These are phyloP conservation scores for Diachrysia chrysitis DNA, from an alignment of 2,888 invertebrate species.

Conservation along the genomic window DNA sequence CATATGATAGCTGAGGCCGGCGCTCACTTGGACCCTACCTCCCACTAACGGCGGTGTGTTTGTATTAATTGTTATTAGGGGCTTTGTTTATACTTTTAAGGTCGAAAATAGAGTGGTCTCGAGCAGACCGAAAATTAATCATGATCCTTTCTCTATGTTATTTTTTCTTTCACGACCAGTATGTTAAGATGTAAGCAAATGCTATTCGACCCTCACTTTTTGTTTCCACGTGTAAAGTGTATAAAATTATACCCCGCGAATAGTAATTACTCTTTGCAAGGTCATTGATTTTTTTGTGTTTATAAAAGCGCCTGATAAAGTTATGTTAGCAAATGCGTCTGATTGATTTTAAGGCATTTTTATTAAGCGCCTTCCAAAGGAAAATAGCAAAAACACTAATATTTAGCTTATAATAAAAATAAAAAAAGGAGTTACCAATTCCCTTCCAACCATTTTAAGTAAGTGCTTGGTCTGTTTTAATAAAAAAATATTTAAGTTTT, in stretches of 20 bases:
- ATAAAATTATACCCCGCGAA: background rate
- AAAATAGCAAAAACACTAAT: conserved; percentile 17
- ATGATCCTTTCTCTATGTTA: background rate
- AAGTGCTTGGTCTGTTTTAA: no score
- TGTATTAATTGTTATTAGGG: conserved; percentile 57
- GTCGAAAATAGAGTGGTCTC: conserved; percentile 21
- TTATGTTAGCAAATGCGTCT: conserved; percentile 20
- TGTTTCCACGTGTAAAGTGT: background rate
- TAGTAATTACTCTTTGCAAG: background rate
- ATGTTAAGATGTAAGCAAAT: background rate
- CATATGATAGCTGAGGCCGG: conserved; percentile 73
- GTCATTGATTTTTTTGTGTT: background rate
- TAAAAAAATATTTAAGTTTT: no score
- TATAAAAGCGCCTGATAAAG: conserved; percentile 18
- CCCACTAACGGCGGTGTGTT: conserved; percentile 42
- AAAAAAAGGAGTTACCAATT: no score
- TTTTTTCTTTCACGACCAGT: background rate
- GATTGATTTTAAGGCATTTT: background rate
- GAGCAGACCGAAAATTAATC: conserved; percentile 5
- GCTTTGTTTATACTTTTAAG: conserved; percentile 46
- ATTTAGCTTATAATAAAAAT: no score
- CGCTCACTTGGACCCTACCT: conserved; percentile 55
- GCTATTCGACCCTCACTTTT: background rate
- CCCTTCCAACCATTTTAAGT: no score
- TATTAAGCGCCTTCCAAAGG: conserved; percentile 18